Base-by-base conservation (phyloP, 2,113 vertebrate genomes). In the Kryptolebias marmoratus region DNA sequence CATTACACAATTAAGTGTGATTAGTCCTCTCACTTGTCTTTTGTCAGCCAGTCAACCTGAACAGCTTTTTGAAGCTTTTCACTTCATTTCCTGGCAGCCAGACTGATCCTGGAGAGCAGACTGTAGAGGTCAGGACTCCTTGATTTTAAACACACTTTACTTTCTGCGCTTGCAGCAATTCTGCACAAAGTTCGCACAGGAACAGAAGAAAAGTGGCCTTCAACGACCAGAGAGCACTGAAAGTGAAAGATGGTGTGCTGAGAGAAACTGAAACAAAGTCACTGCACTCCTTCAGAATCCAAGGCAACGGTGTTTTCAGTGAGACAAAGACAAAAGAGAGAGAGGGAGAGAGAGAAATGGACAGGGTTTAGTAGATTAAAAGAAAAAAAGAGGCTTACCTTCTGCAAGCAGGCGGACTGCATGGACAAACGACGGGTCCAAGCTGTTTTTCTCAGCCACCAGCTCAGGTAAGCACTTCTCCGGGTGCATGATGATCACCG, bases 391-490 rank as follows among this genome's bases (percentile, higher is more conserved):
- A 22, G 11, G 39, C 94, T 94, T 95, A 97, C 97, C 97, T 94
- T 97, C 95, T 7, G 95, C 95, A 84, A 98, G 92, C 72, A 98
- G 94, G 71, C 96, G 96, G 92, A 95, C 94, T 3, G 96, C 96
- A 59, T 98, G 96, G 85, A 96, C 95, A 92, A 96, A 98, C 57
- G 95, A 96, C 39, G 95, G 90, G 83, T 98, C 96, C 94, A 98
- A 68, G 88, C 91, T 95, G 88, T 95, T 95, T 82, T 96, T 98
- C 91, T 98, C 96, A 54, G 96, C 95, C 94, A 95, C 93, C 93
- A 98, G 94, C 90, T 97, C 96, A 85, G 96, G 96, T 92, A 97
- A 88, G 88, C 95, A 95, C 93, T 96, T 95, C 81, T 97, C 95
- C 89, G 96, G 94, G 92, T 96, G 95, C 97, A 98, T 98, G 71